These are phyloP conservation scores for Pseudomyrmex concolor DNA, from an alignment of 1,140 invertebrate genomes.

Conservation along the genomic window DNA sequence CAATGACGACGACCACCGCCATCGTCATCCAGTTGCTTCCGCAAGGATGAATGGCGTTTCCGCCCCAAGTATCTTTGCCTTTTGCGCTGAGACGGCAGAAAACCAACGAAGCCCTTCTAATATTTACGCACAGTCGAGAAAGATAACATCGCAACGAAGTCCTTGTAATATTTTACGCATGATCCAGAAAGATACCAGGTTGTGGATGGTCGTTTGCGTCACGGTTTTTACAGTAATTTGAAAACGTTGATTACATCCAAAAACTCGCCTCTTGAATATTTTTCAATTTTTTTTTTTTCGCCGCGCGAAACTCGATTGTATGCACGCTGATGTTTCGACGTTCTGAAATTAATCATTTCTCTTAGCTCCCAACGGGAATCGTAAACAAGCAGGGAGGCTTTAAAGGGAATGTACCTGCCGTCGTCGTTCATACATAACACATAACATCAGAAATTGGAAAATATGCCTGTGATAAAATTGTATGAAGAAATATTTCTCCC, in stretches of 20 bases:
- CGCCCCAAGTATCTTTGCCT: constrained; percentile 1
- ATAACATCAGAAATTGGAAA: constrained; percentile 30
- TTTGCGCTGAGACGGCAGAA: constrained; percentile 11
- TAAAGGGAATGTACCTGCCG: constrained; percentile 19
- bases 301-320: background rate
- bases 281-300: background rate
- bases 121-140: constrained; percentile 34
- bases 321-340: constrained; percentile 4
- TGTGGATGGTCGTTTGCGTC: background rate
- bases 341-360: constrained; percentile 44
- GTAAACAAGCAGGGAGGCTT: constrained; percentile 37
- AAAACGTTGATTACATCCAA: constrained; percentile 37
- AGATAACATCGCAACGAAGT: background rate
- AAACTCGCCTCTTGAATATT: background rate
- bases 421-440: constrained; percentile 32
- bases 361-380: constrained; percentile 10
- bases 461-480: constrained; percentile 23
- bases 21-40: background rate
- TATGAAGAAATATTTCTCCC: constrained; percentile 16
- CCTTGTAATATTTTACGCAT: constrained; percentile 37
- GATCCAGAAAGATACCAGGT: background rate
- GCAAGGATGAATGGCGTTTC: constrained; percentile 20
- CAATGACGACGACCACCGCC: background rate
- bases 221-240: background rate
- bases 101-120: background rate